Percentiles rank a stretch among this genome's conserved stretches.
phyloP scores from a whole-genome alignment of 1,140 invertebrate species.

The Dendroctonus ponderosae region DNA sequence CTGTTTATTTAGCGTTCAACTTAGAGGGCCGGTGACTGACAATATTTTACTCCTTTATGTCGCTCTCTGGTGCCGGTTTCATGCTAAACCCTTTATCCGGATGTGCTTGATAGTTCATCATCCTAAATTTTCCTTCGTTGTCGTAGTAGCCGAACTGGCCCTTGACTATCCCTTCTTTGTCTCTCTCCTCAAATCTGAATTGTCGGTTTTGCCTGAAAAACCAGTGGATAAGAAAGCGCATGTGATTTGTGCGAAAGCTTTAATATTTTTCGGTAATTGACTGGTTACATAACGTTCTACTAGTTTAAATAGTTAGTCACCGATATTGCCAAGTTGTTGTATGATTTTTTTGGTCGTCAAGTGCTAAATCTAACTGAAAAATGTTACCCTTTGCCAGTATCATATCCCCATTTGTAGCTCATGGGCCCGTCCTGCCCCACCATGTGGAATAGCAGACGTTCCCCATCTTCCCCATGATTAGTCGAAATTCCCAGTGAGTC shows the following conservation, averaged over 20 bases:
- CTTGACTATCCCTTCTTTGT: slow-evolving; percentile 72
- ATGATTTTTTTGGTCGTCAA: no score
- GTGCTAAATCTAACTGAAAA: background rate
- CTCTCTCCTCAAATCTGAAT: slow-evolving; percentile 77
- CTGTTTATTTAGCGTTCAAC: background rate
- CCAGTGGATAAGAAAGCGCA: no score
- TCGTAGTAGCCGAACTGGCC: slow-evolving; percentile 84
- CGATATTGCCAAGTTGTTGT: no score
- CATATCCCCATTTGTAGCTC: slow-evolving; percentile 83
- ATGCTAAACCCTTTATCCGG: slow-evolving; percentile 69
- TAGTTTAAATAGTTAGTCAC: no score
- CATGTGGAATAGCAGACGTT: slow-evolving; percentile 55
- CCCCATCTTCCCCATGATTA: slow-evolving; percentile 34
- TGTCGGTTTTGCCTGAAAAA: slow-evolving; percentile 72
- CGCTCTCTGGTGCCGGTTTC: slow-evolving; percentile 33
- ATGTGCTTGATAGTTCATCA: slow-evolving; percentile 75
- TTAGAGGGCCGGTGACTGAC: background rate
- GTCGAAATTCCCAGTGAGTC: slow-evolving; percentile 21
- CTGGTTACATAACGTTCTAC: no score
- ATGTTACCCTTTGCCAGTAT: slow-evolving; percentile 76
- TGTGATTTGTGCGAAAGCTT: no score
- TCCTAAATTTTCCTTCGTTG: slow-evolving; percentile 71
- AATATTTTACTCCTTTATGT: slow-evolving; percentile 16
- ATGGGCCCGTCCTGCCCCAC: slow-evolving; percentile 76
- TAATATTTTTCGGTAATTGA: no score